Evolutionary conservation across 1,140 invertebrate genomes (phyloP), one percentile per base, ranked within the genome.

Genomic region (Pseudomyrmex pallidus): DNA sequence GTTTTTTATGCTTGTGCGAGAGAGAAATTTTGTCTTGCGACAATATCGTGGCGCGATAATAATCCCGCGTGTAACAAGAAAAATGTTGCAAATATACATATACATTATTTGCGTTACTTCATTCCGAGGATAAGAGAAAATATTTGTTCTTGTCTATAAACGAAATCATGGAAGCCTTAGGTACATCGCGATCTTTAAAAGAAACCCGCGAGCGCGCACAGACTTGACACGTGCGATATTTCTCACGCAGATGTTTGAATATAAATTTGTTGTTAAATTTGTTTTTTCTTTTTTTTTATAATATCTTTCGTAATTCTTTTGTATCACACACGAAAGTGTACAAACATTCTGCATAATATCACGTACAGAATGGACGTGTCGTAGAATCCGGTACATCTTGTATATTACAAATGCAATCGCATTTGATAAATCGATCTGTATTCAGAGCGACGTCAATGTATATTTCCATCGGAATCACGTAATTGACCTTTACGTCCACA

Each of bases 391-490:
- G 12, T 54, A 59, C 20, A 17, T 2, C 9, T 5, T 12, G 12
- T 54, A 22, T 17, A 35, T 35, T 35, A 22, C 52, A 68, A n/a
- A 56, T 35, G 62, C 74, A 1, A 63, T 63, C 56, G 22, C 35
- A 10, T 35, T 35, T 8, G 56, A 68, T 20, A 15, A 20, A 57
- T 59, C 76, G 46, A 80, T 72, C 35, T 80, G 10, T 50, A 80
- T 80, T 70, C 66, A 17, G 20, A 70, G 46, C 46, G 54, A 72
- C 15, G 54, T 17, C 35, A 52, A 17, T 70, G 44, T 20, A 77
- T 77, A 77, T 77, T 48, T 64, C 35, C 50, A 80, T 70, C 44
- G 35, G 59, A 59, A 72, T 59, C 76, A 44, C 54, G 44, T 72
- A 66, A 77, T 66, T 25, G 62, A 35, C 20, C 66, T 48, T 80